Evolutionary conservation across 2,797 vertebrate species (phyloP), one percentile per base, ranked within the genome.

Genomic region (Antrozous pallidus): DNA sequence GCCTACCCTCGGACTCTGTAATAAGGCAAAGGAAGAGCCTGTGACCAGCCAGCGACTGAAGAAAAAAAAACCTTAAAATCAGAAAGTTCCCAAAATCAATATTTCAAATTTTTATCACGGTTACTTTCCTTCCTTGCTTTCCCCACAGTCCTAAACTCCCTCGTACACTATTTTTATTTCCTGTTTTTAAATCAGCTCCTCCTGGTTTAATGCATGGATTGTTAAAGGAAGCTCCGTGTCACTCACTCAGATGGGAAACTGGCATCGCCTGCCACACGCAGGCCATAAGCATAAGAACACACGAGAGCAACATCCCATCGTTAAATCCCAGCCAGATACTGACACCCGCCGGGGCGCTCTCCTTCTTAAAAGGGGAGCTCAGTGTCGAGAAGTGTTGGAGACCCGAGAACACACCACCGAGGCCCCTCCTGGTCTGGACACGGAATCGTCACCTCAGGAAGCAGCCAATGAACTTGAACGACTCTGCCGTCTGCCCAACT

Each of bases 61-160:
- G 54, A 2, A 42, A 58, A 71, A 42, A 70, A 38, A 63, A 42
- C 5, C 65, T 31, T 65, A 78, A 51, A 85, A 88, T 24, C 40
- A 86, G 54, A 47, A 88, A 92, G 56, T 74, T 85, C 36, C 86
- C 92, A 87, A 82, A 78, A 79, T 47, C 38, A 33, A 1, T 42
- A 79, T 33, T 20, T 87, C n/a, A 36, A 14, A 47, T 67, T 85
- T 78, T 70, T 40, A 86, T 82, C 40, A 31, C 36, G 26, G 13
- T 84, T 83, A 31, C n/a, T 79, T 13, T 78, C 54, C 31, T 54
- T 63, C 17, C 33, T 26, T 10, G 13, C 38, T 77, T 63, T 89
- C 24, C 14, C n/a, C 28, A 77, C 11, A 26, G 58, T 36, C 49
- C 8, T n/a, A 58, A 87, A 65, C 65, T 74, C n/a, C 31, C 58